Evolutionary conservation across 2,113 vertebrate species (phyloP).

Genomic region (Oriolus oriolus): DNA sequence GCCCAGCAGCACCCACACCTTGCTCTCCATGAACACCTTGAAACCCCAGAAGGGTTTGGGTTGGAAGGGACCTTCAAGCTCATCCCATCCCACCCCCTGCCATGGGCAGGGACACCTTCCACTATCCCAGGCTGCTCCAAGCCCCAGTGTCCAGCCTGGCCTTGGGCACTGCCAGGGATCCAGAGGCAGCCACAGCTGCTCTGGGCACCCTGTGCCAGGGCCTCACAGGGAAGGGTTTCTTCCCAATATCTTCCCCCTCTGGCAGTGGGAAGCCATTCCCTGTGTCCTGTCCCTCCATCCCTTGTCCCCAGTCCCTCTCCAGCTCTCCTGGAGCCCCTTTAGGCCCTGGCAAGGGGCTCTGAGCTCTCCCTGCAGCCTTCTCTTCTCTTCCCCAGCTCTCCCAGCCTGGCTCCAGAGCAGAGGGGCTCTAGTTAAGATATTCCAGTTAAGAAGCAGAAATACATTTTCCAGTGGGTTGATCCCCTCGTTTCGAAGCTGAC

Average conservation of each 20-base stretch:
- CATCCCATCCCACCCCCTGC: background rate
- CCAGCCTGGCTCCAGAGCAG: background rate
- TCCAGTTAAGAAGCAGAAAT: background rate
- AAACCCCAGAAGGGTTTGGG: no score
- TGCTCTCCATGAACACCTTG: background rate
- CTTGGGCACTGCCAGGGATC: background rate
- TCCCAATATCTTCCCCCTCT: no score
- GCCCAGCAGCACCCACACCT: background rate
- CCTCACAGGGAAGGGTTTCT: fast-evolving
- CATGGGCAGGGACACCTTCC: background rate
- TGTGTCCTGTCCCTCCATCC: background rate
- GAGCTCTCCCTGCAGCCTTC: background rate
- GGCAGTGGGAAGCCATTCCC: background rate
- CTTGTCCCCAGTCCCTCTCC: background rate
- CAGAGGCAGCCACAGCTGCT: background rate
- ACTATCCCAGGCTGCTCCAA: fast-evolving
- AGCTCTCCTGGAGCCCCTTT: background rate
- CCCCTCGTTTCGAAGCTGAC: background rate
- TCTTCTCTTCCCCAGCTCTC: background rate
- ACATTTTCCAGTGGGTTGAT: background rate
- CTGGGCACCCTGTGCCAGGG: background rate
- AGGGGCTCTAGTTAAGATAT: background rate
- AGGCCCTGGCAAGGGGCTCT: background rate
- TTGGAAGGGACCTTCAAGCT: background rate
- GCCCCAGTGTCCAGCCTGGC: fast-evolving